A percentile compares a stretch with the other conserved stretches of the same genome.
phyloP scores from a whole-genome alignment of 1,140 invertebrate species.

The Platyscapa corneri region DNA sequence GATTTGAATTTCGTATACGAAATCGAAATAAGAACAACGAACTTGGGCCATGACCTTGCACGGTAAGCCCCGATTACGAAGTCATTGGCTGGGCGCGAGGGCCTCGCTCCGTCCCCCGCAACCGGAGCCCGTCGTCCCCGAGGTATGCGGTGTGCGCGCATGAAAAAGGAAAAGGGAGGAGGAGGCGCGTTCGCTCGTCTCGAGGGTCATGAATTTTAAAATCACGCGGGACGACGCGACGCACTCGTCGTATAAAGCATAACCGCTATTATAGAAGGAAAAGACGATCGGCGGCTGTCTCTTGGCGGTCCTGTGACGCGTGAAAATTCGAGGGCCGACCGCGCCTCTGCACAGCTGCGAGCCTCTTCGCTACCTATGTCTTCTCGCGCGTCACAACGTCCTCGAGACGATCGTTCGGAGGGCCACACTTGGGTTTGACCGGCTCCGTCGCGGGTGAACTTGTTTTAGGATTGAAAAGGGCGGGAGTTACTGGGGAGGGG shows the following conservation, averaged over 20 bases:
- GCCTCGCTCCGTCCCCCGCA: not conserved
- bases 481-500: too few relatives aligned
- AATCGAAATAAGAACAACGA: not conserved
- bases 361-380: not conserved
- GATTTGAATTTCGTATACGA: not conserved
- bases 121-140: too few relatives aligned
- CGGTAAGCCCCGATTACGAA: not conserved
- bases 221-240: not conserved
- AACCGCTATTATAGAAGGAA: slow-evolving; percentile 3
- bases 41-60: not conserved
- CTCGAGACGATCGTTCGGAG: slow-evolving; percentile 15
- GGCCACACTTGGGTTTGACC: not conserved
- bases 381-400: not conserved
- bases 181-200: not conserved
- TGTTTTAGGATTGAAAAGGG: not conserved
- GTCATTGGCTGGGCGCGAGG: too few relatives aligned
- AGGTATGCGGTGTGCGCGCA: too few relatives aligned
- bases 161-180: not conserved
- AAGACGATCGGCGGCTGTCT: slow-evolving; percentile 5
- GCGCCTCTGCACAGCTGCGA: slow-evolving; percentile 22
- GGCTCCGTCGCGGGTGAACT: not conserved
- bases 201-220: slow-evolving; percentile 42
- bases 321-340: slow-evolving; percentile 36
- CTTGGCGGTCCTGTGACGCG: slow-evolving; percentile 27
- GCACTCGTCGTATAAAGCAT: not conserved